Percentiles rank a stretch among this genome's conserved stretches.
Conservation (phyloP, 2,888 invertebrate genomes). For the Pandemis corylana region DNA sequence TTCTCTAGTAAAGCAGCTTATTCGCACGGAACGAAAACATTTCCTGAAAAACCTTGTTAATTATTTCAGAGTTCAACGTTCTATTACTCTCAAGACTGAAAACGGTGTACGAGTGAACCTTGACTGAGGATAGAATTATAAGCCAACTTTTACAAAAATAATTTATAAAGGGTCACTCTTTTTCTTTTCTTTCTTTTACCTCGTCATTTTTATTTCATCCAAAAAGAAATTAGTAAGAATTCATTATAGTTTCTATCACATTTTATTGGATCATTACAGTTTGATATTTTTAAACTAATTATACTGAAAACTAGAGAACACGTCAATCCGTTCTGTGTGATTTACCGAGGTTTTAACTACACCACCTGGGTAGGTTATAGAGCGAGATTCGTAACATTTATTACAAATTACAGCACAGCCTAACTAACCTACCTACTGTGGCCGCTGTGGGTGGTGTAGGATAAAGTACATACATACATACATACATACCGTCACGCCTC, state of each 20-base stretch:
- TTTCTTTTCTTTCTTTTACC: too few relatives aligned
- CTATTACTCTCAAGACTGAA: slow-evolving; percentile 21
- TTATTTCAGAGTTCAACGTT: slow-evolving; percentile 36
- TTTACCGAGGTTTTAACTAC: too few relatives aligned
- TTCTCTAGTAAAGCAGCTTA: slow-evolving; percentile 12
- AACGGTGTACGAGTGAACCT: slow-evolving; percentile 15
- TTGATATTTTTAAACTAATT: too few relatives aligned
- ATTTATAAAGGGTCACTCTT: slow-evolving; percentile 2
- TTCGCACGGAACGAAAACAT: slow-evolving; percentile 30
- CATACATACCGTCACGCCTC: too few relatives aligned
- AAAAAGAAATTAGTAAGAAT: neutral
- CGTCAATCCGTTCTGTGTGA: too few relatives aligned
- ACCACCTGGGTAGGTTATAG: too few relatives aligned
- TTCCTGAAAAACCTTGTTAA: slow-evolving; percentile 39
- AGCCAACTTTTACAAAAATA: slow-evolving; percentile 3
- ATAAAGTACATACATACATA: too few relatives aligned
- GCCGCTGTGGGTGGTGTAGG: too few relatives aligned
- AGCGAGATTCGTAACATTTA: too few relatives aligned
- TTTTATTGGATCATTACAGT: neutral
- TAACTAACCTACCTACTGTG: too few relatives aligned
- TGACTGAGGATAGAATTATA: slow-evolving; percentile 13
- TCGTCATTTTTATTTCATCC: neutral
- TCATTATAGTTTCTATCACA: neutral
- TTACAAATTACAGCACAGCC: too few relatives aligned
- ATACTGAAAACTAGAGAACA: too few relatives aligned